phyloP scores from a whole-genome alignment of 2,113 vertebrate species.

The Hystrix brachyura region DNA sequence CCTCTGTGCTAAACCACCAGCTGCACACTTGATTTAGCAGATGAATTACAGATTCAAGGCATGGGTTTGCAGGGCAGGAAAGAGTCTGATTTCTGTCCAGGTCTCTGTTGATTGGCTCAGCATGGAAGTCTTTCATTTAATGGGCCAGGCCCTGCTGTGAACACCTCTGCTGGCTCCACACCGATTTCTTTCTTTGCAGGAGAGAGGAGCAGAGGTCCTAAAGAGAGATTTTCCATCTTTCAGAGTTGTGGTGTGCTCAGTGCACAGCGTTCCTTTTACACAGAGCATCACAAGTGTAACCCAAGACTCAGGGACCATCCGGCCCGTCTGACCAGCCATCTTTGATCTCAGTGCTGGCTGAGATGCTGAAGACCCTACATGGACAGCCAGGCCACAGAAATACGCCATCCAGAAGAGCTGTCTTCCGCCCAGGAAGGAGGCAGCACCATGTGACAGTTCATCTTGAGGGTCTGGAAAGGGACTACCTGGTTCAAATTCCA shows the following conservation, averaged over 20 bases:
- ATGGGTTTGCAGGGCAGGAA: constrained; percentile 79
- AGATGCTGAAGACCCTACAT: background rate
- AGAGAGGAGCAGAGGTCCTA: constrained; percentile 54
- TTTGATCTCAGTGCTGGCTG: background rate
- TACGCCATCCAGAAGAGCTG: background rate
- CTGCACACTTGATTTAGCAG: constrained; percentile 80
- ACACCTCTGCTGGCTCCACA: constrained; percentile 72
- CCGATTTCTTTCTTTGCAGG: constrained; percentile 47
- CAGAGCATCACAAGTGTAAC: background rate
- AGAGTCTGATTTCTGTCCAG: constrained; percentile 81
- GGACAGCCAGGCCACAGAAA: background rate
- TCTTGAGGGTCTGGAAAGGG: background rate
- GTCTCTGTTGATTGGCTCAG: constrained; percentile 79
- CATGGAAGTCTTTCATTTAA: constrained; percentile 71
- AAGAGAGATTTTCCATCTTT: constrained; percentile 35
- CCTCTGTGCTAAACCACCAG: constrained; percentile 74
- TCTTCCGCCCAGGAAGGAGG: background rate
- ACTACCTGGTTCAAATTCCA: background rate
- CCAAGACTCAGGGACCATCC: background rate
- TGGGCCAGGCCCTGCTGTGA: constrained; percentile 77
- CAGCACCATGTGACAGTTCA: background rate
- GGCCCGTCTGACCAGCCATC: background rate
- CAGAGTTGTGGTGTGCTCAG: constrained; percentile 37
- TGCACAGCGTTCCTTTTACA: constrained; percentile 65
- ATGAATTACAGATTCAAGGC: constrained; percentile 80